These are phyloP conservation scores for Drosophila tsacasi DNA, from an alignment of 1,140 invertebrate species.

Conservation along the genomic window DNA sequence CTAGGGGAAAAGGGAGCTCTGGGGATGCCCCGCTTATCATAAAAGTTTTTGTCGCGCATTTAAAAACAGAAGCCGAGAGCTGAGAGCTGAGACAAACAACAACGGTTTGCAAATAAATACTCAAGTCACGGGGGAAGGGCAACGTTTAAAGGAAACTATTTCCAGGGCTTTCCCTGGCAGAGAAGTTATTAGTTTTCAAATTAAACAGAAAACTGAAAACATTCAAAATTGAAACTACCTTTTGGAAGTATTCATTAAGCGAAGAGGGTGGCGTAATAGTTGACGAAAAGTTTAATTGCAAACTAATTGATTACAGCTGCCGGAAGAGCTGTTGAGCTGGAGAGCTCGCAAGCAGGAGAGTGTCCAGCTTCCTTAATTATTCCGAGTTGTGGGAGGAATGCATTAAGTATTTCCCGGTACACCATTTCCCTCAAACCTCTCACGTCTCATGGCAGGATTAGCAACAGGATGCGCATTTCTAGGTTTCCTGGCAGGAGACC, in stretches of 20 bases:
- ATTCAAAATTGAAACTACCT: background rate
- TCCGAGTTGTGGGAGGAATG: background rate
- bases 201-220: background rate
- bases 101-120: constrained; percentile 16
- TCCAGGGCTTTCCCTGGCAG: background rate
- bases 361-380: background rate
- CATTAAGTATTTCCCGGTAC: background rate
- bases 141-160: constrained; percentile 3
- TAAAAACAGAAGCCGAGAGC: constrained; percentile 44
- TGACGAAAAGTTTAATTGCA: constrained; percentile 4
- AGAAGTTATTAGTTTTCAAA: constrained; percentile 8
- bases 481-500: background rate
- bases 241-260: background rate
- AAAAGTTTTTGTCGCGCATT: constrained; percentile 61
- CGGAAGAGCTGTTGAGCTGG: background rate
- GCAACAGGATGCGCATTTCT: constrained; percentile 6
- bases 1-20: background rate
- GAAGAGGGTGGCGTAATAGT: background rate
- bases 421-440: background rate
- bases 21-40: constrained; percentile 46
- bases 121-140: background rate
- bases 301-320: constrained; percentile 12
- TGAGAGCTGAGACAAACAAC: background rate
- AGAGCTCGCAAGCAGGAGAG: background rate
- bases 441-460: constrained; percentile 17